Conservation (phyloP, 2,113 vertebrate species). For the Hemichromis elongatus region DNA sequence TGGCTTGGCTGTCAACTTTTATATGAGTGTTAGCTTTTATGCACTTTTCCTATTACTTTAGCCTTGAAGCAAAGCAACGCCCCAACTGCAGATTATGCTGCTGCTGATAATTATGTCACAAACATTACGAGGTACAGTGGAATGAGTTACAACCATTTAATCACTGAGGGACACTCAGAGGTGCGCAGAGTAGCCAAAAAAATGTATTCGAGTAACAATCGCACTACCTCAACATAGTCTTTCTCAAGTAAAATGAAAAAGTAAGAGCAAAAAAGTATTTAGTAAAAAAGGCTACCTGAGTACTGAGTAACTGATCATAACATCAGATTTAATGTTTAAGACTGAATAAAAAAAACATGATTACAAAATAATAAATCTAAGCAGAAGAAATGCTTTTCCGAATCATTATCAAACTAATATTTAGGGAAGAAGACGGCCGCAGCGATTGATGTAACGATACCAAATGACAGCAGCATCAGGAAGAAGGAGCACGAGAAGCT, state of each 20-base stretch:
- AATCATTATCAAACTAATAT: too few species aligned
- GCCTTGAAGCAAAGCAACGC: not conserved
- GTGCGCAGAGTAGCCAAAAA: not conserved
- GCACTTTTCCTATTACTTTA: not conserved
- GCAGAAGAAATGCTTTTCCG: too few species aligned
- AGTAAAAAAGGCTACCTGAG: not conserved
- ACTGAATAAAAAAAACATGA: not conserved
- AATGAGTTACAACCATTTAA: not conserved
- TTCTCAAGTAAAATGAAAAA: not conserved
- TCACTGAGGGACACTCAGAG: not conserved
- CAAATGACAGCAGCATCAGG: too few species aligned
- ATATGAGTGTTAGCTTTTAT: slow-evolving; percentile 20
- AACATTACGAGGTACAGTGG: not conserved
- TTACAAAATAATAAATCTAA: too few species aligned
- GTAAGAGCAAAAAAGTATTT: not conserved
- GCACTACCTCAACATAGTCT: not conserved
- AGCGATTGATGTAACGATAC: too few species aligned
- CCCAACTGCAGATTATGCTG: not conserved
- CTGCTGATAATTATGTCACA: not conserved
- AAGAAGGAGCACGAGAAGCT: too few species aligned
- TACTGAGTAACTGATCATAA: not conserved
- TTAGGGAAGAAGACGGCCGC: too few species aligned
- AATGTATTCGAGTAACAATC: not conserved
- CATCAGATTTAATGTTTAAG: not conserved
- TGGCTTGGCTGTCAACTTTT: slow-evolving; percentile 2